Evolutionary conservation across 1,140 invertebrate genomes (phyloP), one percentile per base, ranked within the genome.

Genomic region (Heliconius hermathena): DNA sequence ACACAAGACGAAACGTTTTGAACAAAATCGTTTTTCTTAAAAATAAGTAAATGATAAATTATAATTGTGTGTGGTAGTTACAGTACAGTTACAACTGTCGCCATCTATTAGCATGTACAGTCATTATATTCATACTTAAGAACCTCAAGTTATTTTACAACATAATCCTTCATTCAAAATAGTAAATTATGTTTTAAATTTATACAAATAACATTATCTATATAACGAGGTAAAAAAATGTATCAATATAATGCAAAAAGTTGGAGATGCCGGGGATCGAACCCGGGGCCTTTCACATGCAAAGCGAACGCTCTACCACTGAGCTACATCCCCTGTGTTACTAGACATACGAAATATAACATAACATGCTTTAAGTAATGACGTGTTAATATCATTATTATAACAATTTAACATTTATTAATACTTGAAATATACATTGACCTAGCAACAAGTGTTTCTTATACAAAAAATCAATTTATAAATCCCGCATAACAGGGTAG

Each of bases 251-350:
- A 46, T 5, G 3, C 41, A 78, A 83, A 83, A 83, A 70, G 41
- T 46, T 85, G 84, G 84, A 85, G 82, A 85, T 85, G 84, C 84
- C 82, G 84, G 84, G 84, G 84, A 83, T 85, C 82, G 84, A 85
- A 84, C 84, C 84, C 84, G 82, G 84, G 84, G 84, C 84, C 84
- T 85, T 85, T 85, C 84, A 84, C 97, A 98, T 98, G 97, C 97
- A 97, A 98, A 98, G 97, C 97, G 97, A 97, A 97, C 97, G 97
- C 97, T 97, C 97, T 98, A 98, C 97, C 97, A 95, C 95, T 96
- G 95, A 95, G 93, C 95, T 95, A 95, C 95, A 95, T 96, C 94
- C 94, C 95, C 95, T 85, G 77, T 78, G 89, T 87, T 85, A 83
- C 36, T 84, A 4, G 0, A 1, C 0, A 1, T 18, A 70, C 74